These are phyloP conservation scores for Drosophila subpulchrella DNA, from an alignment of 1,140 invertebrate genomes.

Conservation along the genomic window DNA sequence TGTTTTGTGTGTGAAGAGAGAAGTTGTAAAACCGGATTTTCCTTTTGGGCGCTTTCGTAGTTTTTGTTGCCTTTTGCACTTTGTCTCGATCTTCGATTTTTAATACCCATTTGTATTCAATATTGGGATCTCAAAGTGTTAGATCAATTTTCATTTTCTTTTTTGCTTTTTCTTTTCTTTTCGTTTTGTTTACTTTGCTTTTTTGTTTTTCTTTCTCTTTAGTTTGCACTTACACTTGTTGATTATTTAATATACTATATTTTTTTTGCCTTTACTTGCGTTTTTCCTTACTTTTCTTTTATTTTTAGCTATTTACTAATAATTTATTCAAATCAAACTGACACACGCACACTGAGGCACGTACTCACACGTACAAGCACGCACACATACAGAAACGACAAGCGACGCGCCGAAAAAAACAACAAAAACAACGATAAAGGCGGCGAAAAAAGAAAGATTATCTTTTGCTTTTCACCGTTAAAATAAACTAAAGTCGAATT, in stretches of 20 bases:
- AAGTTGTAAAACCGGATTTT: slow-evolving; percentile 83
- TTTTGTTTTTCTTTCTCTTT: slow-evolving; percentile 16
- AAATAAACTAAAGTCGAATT: slow-evolving; percentile 11
- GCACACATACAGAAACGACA: slow-evolving; percentile 1
- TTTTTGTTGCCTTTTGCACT: slow-evolving; percentile 74
- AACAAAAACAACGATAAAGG: slow-evolving; percentile 30
- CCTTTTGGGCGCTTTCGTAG: slow-evolving; percentile 67
- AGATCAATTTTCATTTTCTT: slow-evolving; percentile 24
- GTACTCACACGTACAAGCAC: slow-evolving; percentile 23
- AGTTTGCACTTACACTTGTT: slow-evolving; percentile 57
- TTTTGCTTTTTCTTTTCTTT: slow-evolving; percentile 22
- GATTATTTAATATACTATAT: slow-evolving; percentile 14
- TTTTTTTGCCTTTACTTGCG: slow-evolving; percentile 20
- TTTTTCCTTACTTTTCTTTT: slow-evolving; percentile 42
- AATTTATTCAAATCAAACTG: slow-evolving; percentile 62
- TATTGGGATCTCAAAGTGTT: slow-evolving; percentile 17
- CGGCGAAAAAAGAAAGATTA: slow-evolving; percentile 23
- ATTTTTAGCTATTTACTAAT: slow-evolving; percentile 46
- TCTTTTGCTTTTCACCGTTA: neutral
- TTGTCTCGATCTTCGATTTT: slow-evolving; percentile 65
- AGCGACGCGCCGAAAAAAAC: slow-evolving; percentile 35
- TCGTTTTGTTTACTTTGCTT: slow-evolving; percentile 29
- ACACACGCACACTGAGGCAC: slow-evolving; percentile 21
- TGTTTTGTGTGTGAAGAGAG: slow-evolving; percentile 22
- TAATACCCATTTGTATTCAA: slow-evolving; percentile 58